These are phyloP conservation scores for Musca domestica DNA, from an alignment of 1,140 invertebrate species.

Conservation along the genomic window DNA sequence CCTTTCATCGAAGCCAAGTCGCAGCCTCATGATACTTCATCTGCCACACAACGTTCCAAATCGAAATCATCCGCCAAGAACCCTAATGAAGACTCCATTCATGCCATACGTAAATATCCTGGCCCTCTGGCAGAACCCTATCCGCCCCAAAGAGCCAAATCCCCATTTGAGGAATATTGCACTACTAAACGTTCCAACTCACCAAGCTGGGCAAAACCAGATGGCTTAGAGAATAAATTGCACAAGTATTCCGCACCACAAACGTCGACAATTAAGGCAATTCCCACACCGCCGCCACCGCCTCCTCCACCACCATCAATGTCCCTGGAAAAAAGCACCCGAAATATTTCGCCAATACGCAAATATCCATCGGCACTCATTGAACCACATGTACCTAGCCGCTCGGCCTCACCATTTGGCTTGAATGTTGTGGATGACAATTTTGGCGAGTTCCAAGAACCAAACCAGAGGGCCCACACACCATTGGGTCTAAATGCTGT, in stretches of 20 bases:
- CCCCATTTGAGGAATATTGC: too few relatives aligned
- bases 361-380: slow-evolving; percentile 46
- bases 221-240: background rate
- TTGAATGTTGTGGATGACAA: slow-evolving; percentile 36
- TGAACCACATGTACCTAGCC: slow-evolving; percentile 35
- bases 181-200: too few relatives aligned
- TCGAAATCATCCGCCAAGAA: background rate
- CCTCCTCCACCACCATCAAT: too few relatives aligned
- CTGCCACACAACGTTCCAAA: background rate
- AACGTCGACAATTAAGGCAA: slow-evolving; percentile 4
- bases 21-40: too few relatives aligned
- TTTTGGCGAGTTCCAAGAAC: too few relatives aligned
- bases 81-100: slow-evolving; percentile 8
- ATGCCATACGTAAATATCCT: slow-evolving; percentile 38
- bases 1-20: background rate
- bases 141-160: slow-evolving; percentile 12
- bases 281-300: too few relatives aligned
- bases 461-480: too few relatives aligned
- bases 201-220: too few relatives aligned
- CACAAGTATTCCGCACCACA: background rate
- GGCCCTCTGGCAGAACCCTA: slow-evolving; percentile 41
- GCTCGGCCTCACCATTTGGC: slow-evolving; percentile 43
- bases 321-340: too few relatives aligned
- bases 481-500: too few relatives aligned
- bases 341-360: slow-evolving; percentile 30